These are phyloP conservation scores for Atlantisia rogersi DNA, from an alignment of 2,113 vertebrate genomes.

Conservation along the genomic window DNA sequence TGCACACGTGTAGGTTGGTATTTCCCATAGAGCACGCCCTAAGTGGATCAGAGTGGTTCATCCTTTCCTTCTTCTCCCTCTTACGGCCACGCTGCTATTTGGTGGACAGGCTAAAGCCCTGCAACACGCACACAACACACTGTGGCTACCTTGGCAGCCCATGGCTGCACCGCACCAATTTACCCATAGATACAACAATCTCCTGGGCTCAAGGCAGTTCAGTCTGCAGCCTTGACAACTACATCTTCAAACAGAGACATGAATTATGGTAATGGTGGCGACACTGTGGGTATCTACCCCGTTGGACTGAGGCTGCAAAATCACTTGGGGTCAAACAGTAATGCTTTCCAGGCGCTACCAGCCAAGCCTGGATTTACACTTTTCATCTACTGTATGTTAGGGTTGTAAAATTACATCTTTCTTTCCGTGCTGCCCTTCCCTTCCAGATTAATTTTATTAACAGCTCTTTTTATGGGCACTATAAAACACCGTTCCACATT, in stretches of 20 bases:
- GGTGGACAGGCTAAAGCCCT: neutral
- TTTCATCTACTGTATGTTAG: neutral
- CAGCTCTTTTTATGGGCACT: neutral
- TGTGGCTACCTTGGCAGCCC: neutral
- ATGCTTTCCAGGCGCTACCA: neutral
- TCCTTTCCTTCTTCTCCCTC: neutral
- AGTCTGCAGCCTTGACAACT: neutral
- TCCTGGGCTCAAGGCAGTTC: neutral
- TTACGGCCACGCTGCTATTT: accelerated
- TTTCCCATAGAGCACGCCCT: accelerated
- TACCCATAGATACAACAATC: neutral
- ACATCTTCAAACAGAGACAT: accelerated
- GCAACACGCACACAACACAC: accelerated
- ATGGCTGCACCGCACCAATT: neutral
- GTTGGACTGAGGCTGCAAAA: neutral
- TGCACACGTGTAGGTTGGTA: accelerated
- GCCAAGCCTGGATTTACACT: neutral
- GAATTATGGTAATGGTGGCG: neutral
- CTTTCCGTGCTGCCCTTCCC: neutral
- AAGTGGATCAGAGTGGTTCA: neutral
- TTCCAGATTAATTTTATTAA: slow-evolving; percentile 23
- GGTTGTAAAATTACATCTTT: neutral
- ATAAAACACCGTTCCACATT: neutral
- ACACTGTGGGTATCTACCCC: neutral
- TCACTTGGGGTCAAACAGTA: neutral